Conservation (phyloP, 2,113 vertebrate species). For the Notarius lentiginosus region DNA sequence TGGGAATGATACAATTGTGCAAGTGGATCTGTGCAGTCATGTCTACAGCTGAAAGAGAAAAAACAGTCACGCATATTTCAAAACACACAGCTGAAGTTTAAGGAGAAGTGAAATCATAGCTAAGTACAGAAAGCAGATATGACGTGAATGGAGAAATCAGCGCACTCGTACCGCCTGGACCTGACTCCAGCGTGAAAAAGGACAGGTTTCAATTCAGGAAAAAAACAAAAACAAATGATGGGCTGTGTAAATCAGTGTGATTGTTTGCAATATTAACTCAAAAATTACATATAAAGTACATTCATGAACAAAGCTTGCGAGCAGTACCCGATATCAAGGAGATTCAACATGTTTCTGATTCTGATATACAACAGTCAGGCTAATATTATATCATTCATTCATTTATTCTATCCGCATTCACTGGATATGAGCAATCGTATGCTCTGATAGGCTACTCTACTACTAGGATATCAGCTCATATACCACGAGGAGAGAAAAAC, state of each 20-base stretch:
- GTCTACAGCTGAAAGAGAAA: slow-evolving; percentile 59
- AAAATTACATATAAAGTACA: slow-evolving; percentile 67
- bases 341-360: background rate
- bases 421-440: no score
- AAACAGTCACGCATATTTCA: background rate
- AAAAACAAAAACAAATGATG: background rate
- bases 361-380: background rate
- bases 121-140: slow-evolving; percentile 3
- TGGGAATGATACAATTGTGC: slow-evolving; percentile 25
- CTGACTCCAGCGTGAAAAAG: background rate
- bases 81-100: background rate
- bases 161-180: background rate
- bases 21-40: slow-evolving; percentile 31
- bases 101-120: slow-evolving; percentile 4
- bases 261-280: slow-evolving; percentile 1
- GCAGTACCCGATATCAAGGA: slow-evolving; percentile 48
- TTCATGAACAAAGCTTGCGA: slow-evolving; percentile 66
- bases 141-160: background rate
- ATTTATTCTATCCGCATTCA: no score
- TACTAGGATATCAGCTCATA: no score
- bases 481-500: no score
- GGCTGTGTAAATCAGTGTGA: background rate
- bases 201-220: background rate
- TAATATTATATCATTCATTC: background rate
- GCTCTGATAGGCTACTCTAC: no score